Percentiles rank a stretch among this genome's conserved stretches.
These are phyloP conservation scores for Neostethus bicornis DNA, from an alignment of 2,797 vertebrate species.

Conservation along the genomic window DNA sequence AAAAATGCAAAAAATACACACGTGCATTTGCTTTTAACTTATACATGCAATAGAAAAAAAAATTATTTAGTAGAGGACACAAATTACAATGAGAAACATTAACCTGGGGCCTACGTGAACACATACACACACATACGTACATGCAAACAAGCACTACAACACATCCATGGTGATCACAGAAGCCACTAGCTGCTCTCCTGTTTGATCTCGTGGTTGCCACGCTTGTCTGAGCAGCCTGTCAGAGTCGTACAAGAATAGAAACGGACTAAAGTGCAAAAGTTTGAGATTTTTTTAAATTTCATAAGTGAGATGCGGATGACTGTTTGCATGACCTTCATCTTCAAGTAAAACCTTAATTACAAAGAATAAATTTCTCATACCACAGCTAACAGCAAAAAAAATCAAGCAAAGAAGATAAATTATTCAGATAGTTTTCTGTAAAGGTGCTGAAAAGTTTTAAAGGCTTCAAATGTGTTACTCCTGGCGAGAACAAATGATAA, in stretches of 20 bases:
- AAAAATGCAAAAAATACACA: conserved; percentile 10
- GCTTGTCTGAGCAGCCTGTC: conserved; percentile 28
- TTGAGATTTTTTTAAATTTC: too few relatives aligned
- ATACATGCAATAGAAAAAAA: conserved; percentile 3
- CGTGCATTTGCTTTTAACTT: conserved; percentile 1
- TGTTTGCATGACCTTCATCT: too few relatives aligned
- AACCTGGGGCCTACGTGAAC: neutral
- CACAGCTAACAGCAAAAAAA: too few relatives aligned
- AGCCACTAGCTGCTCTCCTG: conserved; percentile 28
- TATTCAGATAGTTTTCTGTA: too few relatives aligned
- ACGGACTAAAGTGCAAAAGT: conserved; percentile 2
- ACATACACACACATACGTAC: conserved; percentile 19
- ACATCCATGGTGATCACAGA: conserved; percentile 53
- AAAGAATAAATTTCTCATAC: too few relatives aligned
- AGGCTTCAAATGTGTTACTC: too few relatives aligned
- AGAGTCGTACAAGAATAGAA: conserved; percentile 10
- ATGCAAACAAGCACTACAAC: conserved; percentile 28
- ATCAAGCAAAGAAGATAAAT: too few relatives aligned
- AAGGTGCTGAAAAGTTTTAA: too few relatives aligned
- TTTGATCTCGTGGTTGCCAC: conserved; percentile 50
- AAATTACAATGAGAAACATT: conserved; percentile 9
- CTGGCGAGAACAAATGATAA: too few relatives aligned
- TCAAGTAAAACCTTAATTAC: too few relatives aligned
- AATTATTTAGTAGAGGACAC: neutral
- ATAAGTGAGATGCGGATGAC: too few relatives aligned